Base-by-base conservation (phyloP, 1,140 invertebrate species). In the Zaprionus gabonicus region DNA sequence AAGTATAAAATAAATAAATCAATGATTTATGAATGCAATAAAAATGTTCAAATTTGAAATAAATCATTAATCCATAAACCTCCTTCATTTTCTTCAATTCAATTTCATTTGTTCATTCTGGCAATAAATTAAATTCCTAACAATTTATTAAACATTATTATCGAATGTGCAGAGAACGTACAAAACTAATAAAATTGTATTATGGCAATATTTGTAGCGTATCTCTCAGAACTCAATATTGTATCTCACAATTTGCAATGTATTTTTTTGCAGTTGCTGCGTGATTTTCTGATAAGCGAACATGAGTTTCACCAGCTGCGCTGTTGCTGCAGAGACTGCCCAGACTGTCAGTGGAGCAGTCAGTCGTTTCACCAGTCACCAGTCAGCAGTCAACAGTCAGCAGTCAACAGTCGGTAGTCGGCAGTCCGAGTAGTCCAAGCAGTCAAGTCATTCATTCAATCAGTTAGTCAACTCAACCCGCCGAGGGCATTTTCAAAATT, bases 401-500 rank as follows among this genome's bases (percentile, higher is more conserved):
- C 51, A 56, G 64, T 28, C 55, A 20, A 20, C 20, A 20, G 20
- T 20, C 23, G 23, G 23, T 23, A 2, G 23, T 23, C 2, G 23
- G 23, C 23, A 23, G 23, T 23, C 23, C 23, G 23, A 41, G 15
- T 66, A 70, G 68, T 69, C 49, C 38, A 9, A 57, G 23, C 66
- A 60, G 67, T 71, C 62, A 70, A 63, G 46, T 60, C 63, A 74
- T 59, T 60, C 63, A 74, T 59, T 49, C 55, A 65, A 49, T 65
- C 53, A 70, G 57, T 82, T 82, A 74, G 80, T 81, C 70, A 78
- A 65, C 81, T 53, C 41, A 46, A 62, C 49, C 66, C 78, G 76
- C 83, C 60, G 31, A 71, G 82, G 80, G 83, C 82, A 79, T 65
- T 78, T 70, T 27, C 51, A 83, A 86, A 83, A 70, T 83, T 83